Percentiles rank a stretch among this genome's conserved stretches.
Evolutionary conservation across 2,113 vertebrate genomes (phyloP).

Genomic region (Scolopax mira): DNA sequence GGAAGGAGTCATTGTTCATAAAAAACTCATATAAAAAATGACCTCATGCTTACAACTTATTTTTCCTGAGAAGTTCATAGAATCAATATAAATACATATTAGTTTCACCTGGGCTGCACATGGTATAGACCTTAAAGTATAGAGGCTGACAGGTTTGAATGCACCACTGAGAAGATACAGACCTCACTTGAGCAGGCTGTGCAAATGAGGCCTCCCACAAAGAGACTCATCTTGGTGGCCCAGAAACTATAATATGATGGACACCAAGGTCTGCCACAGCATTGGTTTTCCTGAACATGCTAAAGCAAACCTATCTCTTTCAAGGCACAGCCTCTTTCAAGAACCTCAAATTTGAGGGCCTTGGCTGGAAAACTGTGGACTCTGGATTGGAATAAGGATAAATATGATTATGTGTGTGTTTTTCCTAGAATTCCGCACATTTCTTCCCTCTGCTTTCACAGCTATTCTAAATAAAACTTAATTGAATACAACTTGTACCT

Average conservation of each 20-base stretch:
- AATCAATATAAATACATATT: not conserved
- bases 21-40: not conserved
- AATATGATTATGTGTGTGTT: not conserved
- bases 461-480: not conserved
- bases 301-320: not conserved
- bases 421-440: not conserved
- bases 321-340: not conserved
- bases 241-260: not conserved
- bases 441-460: not conserved
- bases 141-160: not conserved
- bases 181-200: not conserved
- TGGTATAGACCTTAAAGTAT: too few relatives aligned
- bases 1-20: not conserved
- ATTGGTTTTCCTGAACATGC: not conserved
- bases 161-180: not conserved
- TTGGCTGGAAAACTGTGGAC: not conserved
- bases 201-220: not conserved
- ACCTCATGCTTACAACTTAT: rapidly evolving
- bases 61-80: not conserved
- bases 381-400: not conserved
- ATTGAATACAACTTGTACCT: not conserved
- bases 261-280: not conserved
- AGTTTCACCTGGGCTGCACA: not conserved
- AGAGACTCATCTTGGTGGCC: not conserved
- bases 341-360: not conserved